Conservation (phyloP, 2,113 vertebrate species). For the Corynorhinus townsendii region DNA sequence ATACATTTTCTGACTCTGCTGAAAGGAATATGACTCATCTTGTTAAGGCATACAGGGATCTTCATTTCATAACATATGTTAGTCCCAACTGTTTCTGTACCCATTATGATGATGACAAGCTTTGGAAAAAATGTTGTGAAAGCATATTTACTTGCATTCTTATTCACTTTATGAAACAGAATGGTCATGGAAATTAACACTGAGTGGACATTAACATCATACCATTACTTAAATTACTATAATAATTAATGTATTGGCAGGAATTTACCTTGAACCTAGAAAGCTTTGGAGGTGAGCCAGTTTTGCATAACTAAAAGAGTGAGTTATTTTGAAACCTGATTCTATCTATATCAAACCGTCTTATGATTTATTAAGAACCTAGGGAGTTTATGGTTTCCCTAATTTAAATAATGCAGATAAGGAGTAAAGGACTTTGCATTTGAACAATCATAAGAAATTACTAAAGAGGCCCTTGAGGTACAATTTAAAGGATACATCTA, state of each 20-base stretch:
- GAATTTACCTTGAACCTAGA: slow-evolving; percentile 18
- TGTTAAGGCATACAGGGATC: slow-evolving; percentile 39
- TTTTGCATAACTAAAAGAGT: not conserved
- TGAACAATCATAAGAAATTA: not conserved
- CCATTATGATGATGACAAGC: slow-evolving; percentile 10
- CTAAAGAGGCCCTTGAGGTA: not conserved
- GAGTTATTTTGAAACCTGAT: not conserved
- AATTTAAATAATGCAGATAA: not conserved
- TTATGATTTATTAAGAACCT: not conserved
- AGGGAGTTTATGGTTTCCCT: not conserved
- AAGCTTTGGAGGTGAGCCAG: not conserved
- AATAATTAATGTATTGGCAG: not conserved
- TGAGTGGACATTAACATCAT: not conserved
- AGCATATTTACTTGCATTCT: not conserved
- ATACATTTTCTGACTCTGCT: slow-evolving; percentile 27
- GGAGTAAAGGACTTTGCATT: not conserved
- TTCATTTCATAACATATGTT: slow-evolving; percentile 57
- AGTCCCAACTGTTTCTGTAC: slow-evolving; percentile 44
- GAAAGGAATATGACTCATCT: slow-evolving; percentile 51
- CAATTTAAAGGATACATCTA: not conserved
- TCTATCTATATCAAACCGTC: not conserved
- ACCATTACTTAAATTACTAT: not conserved
- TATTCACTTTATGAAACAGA: not conserved
- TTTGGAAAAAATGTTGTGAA: not conserved
- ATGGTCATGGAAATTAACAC: not conserved